Conservation (phyloP, 2,888 invertebrate species). For the Callyntrura sp. region DNA sequence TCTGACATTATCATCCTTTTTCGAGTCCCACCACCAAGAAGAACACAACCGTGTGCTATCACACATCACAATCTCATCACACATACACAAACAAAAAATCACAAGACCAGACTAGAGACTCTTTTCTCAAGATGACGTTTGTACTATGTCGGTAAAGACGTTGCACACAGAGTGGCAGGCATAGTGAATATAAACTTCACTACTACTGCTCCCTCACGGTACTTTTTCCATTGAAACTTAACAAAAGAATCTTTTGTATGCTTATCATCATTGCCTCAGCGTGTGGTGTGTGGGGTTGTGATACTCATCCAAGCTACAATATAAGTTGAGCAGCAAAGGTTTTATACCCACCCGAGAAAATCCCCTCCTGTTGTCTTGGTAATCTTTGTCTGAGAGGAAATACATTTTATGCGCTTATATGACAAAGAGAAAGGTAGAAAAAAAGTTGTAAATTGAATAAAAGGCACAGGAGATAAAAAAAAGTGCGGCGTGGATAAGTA, state of each 20-base stretch:
- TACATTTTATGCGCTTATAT: no score
- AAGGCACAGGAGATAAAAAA: not conserved
- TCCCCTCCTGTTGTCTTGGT: not conserved
- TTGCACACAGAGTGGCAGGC: not conserved
- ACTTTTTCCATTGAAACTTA: slow-evolving; percentile 47
- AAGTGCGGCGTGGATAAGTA: slow-evolving; percentile 1
- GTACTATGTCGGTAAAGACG: not conserved
- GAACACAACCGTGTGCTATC: slow-evolving; percentile 10
- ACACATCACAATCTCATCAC: slow-evolving; percentile 16
- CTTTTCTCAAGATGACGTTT: slow-evolving; percentile 19
- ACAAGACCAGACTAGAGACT: slow-evolving; percentile 37
- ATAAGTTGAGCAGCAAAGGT: not conserved
- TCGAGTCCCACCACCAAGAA: not conserved
- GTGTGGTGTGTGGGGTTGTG: not conserved
- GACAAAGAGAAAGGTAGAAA: not conserved
- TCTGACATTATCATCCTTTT: slow-evolving; percentile 8
- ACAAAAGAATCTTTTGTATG: slow-evolving; percentile 63
- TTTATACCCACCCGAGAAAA: slow-evolving; percentile 29
- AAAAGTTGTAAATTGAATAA: slow-evolving; percentile 9
- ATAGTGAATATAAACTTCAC: not conserved
- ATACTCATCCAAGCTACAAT: not conserved
- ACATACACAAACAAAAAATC: slow-evolving; percentile 21
- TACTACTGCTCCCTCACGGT: slow-evolving; percentile 20
- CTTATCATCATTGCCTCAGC: slow-evolving; percentile 25
- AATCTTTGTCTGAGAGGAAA: not conserved